phyloP scores from a whole-genome alignment of 2,888 invertebrate species.

The Platynereis dumerilii region DNA sequence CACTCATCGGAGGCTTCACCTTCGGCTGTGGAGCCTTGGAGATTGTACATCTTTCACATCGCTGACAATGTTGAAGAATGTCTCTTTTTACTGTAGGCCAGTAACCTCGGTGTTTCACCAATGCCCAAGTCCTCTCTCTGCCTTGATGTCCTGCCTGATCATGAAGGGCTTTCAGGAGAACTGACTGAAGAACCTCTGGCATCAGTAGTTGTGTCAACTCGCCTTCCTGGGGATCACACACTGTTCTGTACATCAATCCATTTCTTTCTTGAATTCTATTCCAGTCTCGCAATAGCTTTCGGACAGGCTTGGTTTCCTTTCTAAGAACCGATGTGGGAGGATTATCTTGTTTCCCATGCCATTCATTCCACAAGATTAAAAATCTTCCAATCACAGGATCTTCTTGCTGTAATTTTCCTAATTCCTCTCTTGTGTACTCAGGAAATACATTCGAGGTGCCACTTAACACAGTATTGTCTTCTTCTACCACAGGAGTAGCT shows the following conservation, averaged over 20 bases:
- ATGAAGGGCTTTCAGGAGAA: background rate
- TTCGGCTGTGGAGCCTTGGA: no score
- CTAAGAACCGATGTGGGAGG: background rate
- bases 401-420: background rate
- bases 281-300: background rate
- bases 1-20: no score
- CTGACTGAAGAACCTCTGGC: background rate
- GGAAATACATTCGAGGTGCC: no score
- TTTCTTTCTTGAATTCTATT: background rate
- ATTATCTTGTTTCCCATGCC: no score
- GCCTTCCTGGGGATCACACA: background rate
- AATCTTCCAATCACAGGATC: background rate
- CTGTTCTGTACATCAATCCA: background rate
- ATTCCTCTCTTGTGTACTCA: background rate
- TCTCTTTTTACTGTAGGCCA: background rate
- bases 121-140: background rate
- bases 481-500: no score
- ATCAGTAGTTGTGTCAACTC: background rate
- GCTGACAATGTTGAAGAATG: no score
- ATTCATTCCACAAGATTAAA: background rate
- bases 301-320: background rate
- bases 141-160: conserved; percentile 1
- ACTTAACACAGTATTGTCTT: no score
- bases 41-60: no score
- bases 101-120: background rate